phyloP scores from a whole-genome alignment of 1,140 invertebrate genomes.

The Drosophila punjabiensis region DNA sequence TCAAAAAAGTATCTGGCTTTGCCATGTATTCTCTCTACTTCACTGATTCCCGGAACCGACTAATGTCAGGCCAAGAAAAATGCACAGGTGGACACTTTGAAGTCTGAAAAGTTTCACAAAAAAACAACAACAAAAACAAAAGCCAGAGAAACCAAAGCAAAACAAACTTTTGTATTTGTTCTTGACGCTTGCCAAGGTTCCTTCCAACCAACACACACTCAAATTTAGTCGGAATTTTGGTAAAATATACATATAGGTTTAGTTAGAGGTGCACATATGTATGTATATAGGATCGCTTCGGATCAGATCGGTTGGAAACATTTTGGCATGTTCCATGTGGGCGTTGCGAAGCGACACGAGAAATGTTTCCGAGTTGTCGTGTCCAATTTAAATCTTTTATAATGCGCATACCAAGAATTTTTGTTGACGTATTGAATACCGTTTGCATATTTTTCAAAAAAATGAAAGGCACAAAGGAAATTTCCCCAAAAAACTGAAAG shows the following conservation, averaged over 20 bases:
- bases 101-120: constrained; percentile 40
- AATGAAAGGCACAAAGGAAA: constrained; percentile 5
- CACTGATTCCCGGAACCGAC: constrained; percentile 61
- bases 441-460: constrained; percentile 70
- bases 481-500: constrained; percentile 5
- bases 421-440: constrained; percentile 81
- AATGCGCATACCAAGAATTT: constrained; percentile 79
- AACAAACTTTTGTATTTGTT: constrained; percentile 71
- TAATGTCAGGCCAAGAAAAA: constrained; percentile 64
- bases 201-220: constrained; percentile 28
- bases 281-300: constrained; percentile 14
- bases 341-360: constrained; percentile 57
- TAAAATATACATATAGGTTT: constrained; percentile 39
- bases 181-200: constrained; percentile 76
- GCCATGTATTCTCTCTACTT: constrained; percentile 43
- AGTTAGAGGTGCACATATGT: constrained; percentile 26
- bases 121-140: constrained; percentile 14
- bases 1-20: constrained; percentile 34
- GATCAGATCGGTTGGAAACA: constrained; percentile 27
- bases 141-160: constrained; percentile 30
- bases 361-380: constrained; percentile 81
- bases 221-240: constrained; percentile 69
- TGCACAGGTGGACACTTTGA: constrained; percentile 78
- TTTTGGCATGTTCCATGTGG: constrained; percentile 68
- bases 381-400: constrained; percentile 77